Percentiles rank a stretch among this genome's conserved stretches.
Conservation (phyloP, 2,113 vertebrate genomes). For the Epinephelus cyanopodus region DNA sequence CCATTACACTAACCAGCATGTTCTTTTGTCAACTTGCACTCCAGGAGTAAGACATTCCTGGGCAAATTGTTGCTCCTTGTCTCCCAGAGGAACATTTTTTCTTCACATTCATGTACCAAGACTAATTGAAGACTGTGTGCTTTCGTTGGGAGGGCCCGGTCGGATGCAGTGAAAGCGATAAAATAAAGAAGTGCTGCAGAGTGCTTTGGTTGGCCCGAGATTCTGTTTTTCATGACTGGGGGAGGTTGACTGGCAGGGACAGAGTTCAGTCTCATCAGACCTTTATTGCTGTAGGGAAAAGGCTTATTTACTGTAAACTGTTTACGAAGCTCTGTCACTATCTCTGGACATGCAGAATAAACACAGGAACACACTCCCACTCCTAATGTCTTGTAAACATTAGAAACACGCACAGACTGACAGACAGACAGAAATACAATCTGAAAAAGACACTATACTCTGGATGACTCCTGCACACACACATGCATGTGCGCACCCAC, state of each 20-base stretch:
- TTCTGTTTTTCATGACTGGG: constrained; percentile 64
- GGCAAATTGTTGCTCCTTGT: constrained; percentile 60
- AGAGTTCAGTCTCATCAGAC: constrained; percentile 82
- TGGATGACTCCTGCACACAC: constrained; percentile 40
- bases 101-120: constrained; percentile 61
- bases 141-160: constrained; percentile 65
- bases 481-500: neutral
- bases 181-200: constrained; percentile 69
- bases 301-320: constrained; percentile 83
- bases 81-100: constrained; percentile 58
- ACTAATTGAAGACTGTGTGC: constrained; percentile 67
- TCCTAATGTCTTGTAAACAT: constrained; percentile 81
- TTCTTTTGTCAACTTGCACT: constrained; percentile 69
- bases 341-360: constrained; percentile 80
- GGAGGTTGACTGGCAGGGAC: constrained; percentile 66
- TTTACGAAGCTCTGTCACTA: constrained; percentile 82
- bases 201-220: constrained; percentile 71
- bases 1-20: constrained; percentile 61
- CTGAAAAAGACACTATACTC: constrained; percentile 57
- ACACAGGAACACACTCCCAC: constrained; percentile 85
- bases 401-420: constrained; percentile 69
- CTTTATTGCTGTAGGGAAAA: constrained; percentile 81
- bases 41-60: constrained; percentile 65
- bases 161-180: constrained; percentile 66
- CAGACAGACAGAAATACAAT: constrained; percentile 62